Evolutionary conservation across 2,888 invertebrate genomes (phyloP), one percentile per base, ranked within the genome.

Genomic region (Notodonta ziczac): DNA sequence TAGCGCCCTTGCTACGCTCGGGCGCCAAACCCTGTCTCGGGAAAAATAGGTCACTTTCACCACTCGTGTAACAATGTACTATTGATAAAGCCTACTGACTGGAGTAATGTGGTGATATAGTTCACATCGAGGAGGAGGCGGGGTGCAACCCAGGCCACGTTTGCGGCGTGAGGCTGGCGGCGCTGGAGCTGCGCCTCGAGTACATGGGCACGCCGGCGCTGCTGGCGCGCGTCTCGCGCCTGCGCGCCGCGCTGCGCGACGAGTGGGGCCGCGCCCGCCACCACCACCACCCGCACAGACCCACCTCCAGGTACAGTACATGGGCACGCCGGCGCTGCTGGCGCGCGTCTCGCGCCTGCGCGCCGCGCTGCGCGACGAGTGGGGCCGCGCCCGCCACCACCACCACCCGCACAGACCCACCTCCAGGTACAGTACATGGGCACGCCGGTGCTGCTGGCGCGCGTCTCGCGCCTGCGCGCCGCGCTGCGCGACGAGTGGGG

Each of bases 151-250:
- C 98, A 0, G 97, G 97, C 77, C 98, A 98, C 88, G 97, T 96
- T 58, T 95, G 97, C 61, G 97, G 97, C 56, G 88, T 98, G 67
- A 96, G 96, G 76, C 94, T 98, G 69, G 96, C 96, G 78, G 98
- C 98, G 13, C 89, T 98, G 57, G 98, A 99, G 90, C 94, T 98
- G 74, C 95, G 99, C 24, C 94, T 99, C 63, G 99, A 99, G 93
- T 99, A 99, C 94, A 99, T 99, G 99, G 99, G 99, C 66, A 97
- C 98, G n/a, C 96, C 98, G 50, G 98, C 98, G 62, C 93, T 99
- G 65, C 97, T 99, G 96, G 97, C 97, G 10, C 94, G 98, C 57
- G 97, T 98, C 56, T 98, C 97, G 72, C 95, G 96, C 13, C 95
- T 98, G 70, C 96, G 96, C 58, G 97, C 97, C 0, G 96, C 96